A percentile compares a stretch with the other conserved stretches of the same genome.
These are phyloP conservation scores for Trichonephila clavipes DNA, from an alignment of 1,140 invertebrate genomes.

Conservation along the genomic window DNA sequence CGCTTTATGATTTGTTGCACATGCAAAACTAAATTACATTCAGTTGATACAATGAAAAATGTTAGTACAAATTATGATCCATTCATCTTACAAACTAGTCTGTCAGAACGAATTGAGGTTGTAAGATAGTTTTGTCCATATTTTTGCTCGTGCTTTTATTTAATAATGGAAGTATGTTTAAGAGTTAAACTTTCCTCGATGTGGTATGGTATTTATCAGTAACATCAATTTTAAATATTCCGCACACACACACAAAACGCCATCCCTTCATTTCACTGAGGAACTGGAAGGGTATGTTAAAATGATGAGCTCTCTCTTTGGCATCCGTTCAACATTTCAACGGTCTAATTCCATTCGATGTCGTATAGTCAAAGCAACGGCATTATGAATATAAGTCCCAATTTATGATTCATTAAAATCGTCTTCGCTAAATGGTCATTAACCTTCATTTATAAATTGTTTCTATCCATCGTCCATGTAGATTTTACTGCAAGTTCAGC, in stretches of 20 bases:
- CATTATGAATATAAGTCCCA: slow-evolving; percentile 10
- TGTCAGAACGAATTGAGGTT: no score
- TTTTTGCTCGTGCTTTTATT: not conserved
- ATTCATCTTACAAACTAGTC: no score
- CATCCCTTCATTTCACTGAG: not conserved
- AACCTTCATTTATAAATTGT: slow-evolving; percentile 34
- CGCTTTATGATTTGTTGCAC: no score
- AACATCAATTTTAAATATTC: not conserved
- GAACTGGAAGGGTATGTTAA: not conserved
- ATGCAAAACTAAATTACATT: no score
- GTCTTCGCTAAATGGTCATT: slow-evolving; percentile 52
- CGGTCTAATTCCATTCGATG: not conserved
- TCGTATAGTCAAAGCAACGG: not conserved
- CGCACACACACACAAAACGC: not conserved
- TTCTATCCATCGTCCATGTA: not conserved
- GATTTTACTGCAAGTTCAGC: not conserved
- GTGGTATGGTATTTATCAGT: not conserved
- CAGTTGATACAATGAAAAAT: no score
- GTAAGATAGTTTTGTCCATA: not conserved
- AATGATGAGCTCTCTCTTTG: not conserved
- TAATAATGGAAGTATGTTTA: not conserved
- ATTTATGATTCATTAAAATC: slow-evolving; percentile 61
- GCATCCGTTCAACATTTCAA: slow-evolving; percentile 26
- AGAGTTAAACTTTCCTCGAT: not conserved
- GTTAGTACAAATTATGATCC: no score